Base-by-base conservation (phyloP, 1,140 invertebrate species). In the Doryteuthis pealeii region DNA sequence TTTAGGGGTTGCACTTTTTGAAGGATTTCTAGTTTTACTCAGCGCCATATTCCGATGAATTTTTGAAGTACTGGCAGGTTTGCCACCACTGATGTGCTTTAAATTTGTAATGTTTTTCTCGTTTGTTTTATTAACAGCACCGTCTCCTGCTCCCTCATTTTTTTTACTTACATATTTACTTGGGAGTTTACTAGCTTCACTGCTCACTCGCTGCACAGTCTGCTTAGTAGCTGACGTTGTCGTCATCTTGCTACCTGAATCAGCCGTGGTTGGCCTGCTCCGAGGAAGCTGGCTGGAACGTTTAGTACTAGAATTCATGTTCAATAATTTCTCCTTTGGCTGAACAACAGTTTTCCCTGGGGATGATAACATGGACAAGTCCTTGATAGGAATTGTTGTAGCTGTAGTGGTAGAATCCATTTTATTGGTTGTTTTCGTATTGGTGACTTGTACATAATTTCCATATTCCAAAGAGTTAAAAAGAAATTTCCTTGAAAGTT, bases 201-300 rank as follows among this genome's bases (percentile, higher is more conserved):
- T 28, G 26, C 18, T 62, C 26, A 6, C 26, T 18, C 26, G 54
- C 26, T 15, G 54, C 22, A 0, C 18, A 18, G 54, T 62, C 26
- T 62, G 54, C 18, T 62, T 62, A 5, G 18, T 62, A 62, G 18
- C 1, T 6, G 54, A 62, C 22, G 6, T 62, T 28, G 5, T 15
- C 5, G 54, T 62, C 12, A 22, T 49, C 54, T 62, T 22, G 35
- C 35, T 40, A 40, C 35, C 35, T 40, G 35, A 10, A 62, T 62
- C 54, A 22, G 26, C 26, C 18, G 26, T 6, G 18, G 54, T 62
- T 14, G 54, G 26, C 26, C 18, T 62, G 18, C 54, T 28, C 6
- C 54, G 54, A 62, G 54, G 54, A 62, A 62, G 54, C 54, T 62
- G 54, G 54, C 54, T 62, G 54, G 54, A 62, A n/a, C 26, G 18